phyloP scores from a whole-genome alignment of 2,797 vertebrate species.

The Nyctalus aviator region DNA sequence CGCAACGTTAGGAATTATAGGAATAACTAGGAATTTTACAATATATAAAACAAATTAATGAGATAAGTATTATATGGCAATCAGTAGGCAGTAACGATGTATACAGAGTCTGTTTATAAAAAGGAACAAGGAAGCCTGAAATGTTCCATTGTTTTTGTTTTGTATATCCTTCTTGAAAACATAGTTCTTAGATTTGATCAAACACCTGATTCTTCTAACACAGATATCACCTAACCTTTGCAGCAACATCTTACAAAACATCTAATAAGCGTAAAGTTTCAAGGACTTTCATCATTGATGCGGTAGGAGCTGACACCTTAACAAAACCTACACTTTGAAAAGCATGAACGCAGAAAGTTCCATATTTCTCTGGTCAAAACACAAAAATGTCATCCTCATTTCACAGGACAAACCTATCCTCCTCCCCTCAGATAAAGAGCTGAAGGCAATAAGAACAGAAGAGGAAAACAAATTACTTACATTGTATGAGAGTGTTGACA shows the following conservation, averaged over 20 bases:
- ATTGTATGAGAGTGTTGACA: not conserved
- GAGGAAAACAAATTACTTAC: not conserved
- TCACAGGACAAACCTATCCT: not conserved
- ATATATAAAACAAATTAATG: not conserved
- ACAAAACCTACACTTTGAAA: conserved; percentile 50
- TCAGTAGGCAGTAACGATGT: not conserved
- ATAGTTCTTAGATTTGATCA: conserved; percentile 40
- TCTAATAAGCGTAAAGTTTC: conserved; percentile 3
- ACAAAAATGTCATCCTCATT: conserved; percentile 2
- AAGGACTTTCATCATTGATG: conserved; percentile 4
- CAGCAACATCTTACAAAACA: conserved; percentile 13
- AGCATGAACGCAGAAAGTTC: conserved; percentile 20
- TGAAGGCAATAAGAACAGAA: conserved; percentile 1
- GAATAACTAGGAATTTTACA: conserved; percentile 49
- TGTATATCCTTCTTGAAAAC: conserved; percentile 39
- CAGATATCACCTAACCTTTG: not conserved
- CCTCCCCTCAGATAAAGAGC: not conserved
- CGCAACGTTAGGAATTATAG: not conserved
- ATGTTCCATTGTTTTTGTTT: conserved; percentile 11
- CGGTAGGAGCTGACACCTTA: not conserved
- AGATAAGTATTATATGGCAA: not conserved
- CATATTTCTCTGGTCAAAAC: conserved; percentile 38
- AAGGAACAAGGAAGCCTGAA: not conserved
- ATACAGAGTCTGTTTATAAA: not conserved
- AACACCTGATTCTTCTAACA: not conserved